phyloP scores from a whole-genome alignment of 2,888 invertebrate genomes.

The Stenoptilia bipunctidactyla region DNA sequence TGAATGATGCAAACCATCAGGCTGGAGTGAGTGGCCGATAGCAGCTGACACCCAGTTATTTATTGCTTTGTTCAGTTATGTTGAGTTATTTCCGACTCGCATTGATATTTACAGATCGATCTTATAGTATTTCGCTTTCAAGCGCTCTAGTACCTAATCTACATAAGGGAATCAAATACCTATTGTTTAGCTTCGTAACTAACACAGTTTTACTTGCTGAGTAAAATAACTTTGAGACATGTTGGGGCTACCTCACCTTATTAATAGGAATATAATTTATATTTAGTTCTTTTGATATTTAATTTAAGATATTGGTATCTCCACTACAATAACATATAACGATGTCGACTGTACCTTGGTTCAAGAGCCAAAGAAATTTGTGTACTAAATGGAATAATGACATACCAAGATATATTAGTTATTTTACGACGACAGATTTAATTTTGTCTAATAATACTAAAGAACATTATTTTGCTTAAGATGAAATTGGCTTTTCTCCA shows the following conservation, averaged over 20 bases:
- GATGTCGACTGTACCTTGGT: too few species aligned
- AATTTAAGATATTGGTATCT: too few species aligned
- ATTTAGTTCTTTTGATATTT: too few species aligned
- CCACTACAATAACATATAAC: too few species aligned
- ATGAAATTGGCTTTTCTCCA: not conserved
- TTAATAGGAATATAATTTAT: too few species aligned
- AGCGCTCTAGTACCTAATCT: conserved; percentile 44
- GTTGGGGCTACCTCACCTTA: too few species aligned
- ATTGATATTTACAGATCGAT: conserved; percentile 55
- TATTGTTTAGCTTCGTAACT: not conserved
- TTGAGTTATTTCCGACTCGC: conserved; percentile 50
- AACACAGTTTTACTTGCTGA: not conserved
- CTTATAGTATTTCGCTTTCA: conserved; percentile 48
- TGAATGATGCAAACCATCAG: conserved; percentile 67
- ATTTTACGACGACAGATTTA: too few species aligned
- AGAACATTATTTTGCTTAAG: not conserved
- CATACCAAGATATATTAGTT: too few species aligned
- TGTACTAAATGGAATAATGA: too few species aligned
- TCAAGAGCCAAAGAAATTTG: too few species aligned
- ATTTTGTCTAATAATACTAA: not conserved
- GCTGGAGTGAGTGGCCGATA: conserved; percentile 56
- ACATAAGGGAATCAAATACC: not conserved
- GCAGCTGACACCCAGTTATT: conserved; percentile 61
- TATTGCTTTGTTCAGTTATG: conserved; percentile 46
- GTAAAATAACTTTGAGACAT: too few species aligned